A percentile compares a stretch with the other conserved stretches of the same genome.
phyloP scores from a whole-genome alignment of 2,797 vertebrate species.

The Macrochelys suwanniensis region DNA sequence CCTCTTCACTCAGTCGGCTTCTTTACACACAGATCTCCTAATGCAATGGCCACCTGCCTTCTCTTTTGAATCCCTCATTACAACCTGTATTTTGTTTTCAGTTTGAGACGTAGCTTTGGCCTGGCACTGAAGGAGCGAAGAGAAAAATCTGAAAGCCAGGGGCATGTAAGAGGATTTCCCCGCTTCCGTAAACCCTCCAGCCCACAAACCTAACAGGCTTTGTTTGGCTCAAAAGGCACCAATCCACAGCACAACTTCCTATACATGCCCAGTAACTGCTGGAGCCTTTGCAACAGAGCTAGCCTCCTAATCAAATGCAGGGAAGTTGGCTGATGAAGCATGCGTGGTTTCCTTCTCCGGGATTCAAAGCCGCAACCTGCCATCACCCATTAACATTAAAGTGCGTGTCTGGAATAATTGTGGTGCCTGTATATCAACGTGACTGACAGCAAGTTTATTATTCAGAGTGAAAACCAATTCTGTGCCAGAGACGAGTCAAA shows the following conservation, averaged over 20 bases:
- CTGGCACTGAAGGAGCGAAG: background rate
- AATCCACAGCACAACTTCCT: background rate
- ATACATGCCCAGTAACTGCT: accelerated
- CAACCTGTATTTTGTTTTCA: background rate
- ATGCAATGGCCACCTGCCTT: background rate
- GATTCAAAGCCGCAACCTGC: background rate
- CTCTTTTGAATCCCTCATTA: background rate
- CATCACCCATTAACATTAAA: background rate
- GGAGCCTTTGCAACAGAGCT: background rate
- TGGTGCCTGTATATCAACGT: background rate
- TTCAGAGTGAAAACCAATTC: conserved; percentile 15
- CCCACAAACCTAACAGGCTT: background rate
- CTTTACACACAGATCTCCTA: background rate
- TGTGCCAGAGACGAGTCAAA: background rate
- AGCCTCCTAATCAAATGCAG: background rate
- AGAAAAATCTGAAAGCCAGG: background rate
- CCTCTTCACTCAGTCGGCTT: background rate
- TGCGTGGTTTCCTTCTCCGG: background rate
- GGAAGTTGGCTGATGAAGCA: background rate
- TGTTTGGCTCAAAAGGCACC: background rate
- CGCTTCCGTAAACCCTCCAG: background rate
- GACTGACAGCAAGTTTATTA: background rate
- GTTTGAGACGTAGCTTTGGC: background rate
- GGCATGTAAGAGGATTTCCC: background rate
- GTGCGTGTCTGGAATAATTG: background rate